These are phyloP conservation scores for Channa argus DNA, from an alignment of 2,113 vertebrate genomes.

Conservation along the genomic window DNA sequence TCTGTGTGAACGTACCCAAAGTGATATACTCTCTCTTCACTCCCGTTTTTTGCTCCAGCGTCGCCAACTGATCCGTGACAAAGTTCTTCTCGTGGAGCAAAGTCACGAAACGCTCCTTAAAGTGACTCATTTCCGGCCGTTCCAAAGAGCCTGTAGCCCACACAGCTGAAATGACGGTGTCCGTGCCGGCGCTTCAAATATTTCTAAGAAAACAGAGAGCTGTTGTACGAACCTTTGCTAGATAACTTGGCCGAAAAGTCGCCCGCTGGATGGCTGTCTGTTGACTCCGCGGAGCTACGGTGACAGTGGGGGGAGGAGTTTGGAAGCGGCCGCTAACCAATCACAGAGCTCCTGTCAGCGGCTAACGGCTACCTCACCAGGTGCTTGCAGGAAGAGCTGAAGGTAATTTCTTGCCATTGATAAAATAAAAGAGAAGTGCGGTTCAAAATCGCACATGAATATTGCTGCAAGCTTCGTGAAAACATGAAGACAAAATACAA, in stretches of 20 bases:
- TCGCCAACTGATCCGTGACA: slow-evolving; percentile 82
- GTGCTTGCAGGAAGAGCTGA: too few species aligned
- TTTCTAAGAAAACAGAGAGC: accelerated
- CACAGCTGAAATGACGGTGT: neutral
- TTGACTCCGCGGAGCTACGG: slow-evolving; percentile 1
- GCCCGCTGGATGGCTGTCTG: neutral
- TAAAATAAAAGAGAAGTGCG: too few species aligned
- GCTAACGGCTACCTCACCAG: neutral
- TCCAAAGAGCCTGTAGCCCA: slow-evolving; percentile 24
- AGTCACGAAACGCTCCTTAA: slow-evolving; percentile 82
- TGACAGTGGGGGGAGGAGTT: slow-evolving; percentile 39
- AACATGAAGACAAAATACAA: too few species aligned
- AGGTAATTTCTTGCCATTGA: too few species aligned
- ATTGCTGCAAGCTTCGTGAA: too few species aligned
- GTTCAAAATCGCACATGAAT: too few species aligned
- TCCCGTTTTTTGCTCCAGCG: slow-evolving; percentile 86
- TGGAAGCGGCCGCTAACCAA: slow-evolving; percentile 42
- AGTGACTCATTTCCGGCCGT: slow-evolving; percentile 69
- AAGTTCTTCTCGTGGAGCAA: slow-evolving; percentile 87
- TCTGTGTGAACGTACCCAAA: slow-evolving; percentile 79
- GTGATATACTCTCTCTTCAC: slow-evolving; percentile 85
- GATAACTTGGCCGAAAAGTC: slow-evolving; percentile 7
- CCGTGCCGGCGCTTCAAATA: accelerated
- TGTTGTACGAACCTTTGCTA: slow-evolving; percentile 38
- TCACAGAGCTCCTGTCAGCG: slow-evolving; percentile 38